These are phyloP conservation scores for Sipha maydis DNA, from an alignment of 2,888 invertebrate genomes.

Conservation along the genomic window DNA sequence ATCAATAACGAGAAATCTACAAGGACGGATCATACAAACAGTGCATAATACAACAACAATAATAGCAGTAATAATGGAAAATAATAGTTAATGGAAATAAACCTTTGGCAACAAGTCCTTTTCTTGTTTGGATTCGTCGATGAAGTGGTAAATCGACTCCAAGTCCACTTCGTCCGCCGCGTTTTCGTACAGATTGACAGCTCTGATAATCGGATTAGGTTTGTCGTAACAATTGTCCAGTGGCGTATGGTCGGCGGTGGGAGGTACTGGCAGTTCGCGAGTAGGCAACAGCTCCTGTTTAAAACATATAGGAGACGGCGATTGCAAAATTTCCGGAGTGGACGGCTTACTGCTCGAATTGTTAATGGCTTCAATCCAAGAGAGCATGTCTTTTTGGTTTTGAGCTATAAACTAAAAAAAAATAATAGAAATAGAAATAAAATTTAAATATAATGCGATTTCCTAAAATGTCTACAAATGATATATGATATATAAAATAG, in stretches of 20 bases:
- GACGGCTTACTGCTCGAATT: constrained; percentile 52
- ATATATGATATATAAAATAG: too few relatives aligned
- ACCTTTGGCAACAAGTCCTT: constrained; percentile 36
- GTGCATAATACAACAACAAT: neutral
- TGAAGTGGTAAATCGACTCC: constrained; percentile 65
- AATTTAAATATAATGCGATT: too few relatives aligned
- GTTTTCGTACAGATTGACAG: constrained; percentile 62
- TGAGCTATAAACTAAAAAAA: constrained; percentile 65
- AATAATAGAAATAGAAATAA: neutral
- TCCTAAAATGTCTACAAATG: too few relatives aligned
- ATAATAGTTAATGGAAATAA: neutral
- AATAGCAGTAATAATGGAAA: neutral
- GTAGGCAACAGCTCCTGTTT: constrained; percentile 51
- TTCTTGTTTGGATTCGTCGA: constrained; percentile 64
- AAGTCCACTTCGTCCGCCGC: constrained; percentile 62
- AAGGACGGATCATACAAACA: neutral
- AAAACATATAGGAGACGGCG: constrained; percentile 44
- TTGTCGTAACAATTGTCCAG: constrained; percentile 65
- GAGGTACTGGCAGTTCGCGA: constrained; percentile 36
- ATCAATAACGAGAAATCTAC: neutral
- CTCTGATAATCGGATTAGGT: constrained; percentile 64
- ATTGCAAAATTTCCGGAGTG: constrained; percentile 13
- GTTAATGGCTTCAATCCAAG: constrained; percentile 65
- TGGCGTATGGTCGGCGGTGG: constrained; percentile 16
- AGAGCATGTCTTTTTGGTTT: constrained; percentile 65